These are phyloP conservation scores for Akabosia matsudoensis DNA, from an alignment of 1,140 invertebrate species.

Conservation along the genomic window DNA sequence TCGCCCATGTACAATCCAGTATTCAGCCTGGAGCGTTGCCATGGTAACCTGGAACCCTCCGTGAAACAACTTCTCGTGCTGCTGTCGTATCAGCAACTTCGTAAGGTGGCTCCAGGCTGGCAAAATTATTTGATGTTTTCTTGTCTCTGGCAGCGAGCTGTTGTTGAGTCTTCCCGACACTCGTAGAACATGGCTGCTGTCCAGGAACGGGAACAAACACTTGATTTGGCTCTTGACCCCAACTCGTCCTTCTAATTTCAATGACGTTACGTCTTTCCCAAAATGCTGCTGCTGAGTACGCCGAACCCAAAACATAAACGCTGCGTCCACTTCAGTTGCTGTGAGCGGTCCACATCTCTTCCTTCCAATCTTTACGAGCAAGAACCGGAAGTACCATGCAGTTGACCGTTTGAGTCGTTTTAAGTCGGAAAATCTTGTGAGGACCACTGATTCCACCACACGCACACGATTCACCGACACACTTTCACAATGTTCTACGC, in stretches of 20 bases:
- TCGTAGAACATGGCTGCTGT: neutral
- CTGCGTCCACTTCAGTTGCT: neutral
- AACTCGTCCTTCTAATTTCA: neutral
- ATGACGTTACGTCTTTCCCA: neutral
- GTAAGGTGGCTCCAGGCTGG: neutral
- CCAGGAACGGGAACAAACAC: neutral
- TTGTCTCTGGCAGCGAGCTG: neutral
- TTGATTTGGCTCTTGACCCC: neutral
- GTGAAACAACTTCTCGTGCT: neutral
- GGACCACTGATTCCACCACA: neutral
- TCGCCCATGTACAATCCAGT: slow-evolving; percentile 1
- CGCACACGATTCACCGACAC: neutral
- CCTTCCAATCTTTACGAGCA: no score
- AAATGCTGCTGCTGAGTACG: neutral
- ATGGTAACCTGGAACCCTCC: neutral
- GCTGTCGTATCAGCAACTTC: neutral
- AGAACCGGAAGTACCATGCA: no score
- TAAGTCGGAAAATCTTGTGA: neutral
- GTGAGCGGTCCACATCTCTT: neutral
- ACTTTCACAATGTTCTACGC: neutral
- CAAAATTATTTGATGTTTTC: neutral
- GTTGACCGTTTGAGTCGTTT: neutral
- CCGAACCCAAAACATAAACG: neutral
- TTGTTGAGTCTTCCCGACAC: neutral
- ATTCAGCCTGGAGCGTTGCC: neutral